A percentile compares a stretch with the other conserved stretches of the same genome.
phyloP scores from a whole-genome alignment of 1,140 invertebrate species.

The Microplitis mediator region DNA sequence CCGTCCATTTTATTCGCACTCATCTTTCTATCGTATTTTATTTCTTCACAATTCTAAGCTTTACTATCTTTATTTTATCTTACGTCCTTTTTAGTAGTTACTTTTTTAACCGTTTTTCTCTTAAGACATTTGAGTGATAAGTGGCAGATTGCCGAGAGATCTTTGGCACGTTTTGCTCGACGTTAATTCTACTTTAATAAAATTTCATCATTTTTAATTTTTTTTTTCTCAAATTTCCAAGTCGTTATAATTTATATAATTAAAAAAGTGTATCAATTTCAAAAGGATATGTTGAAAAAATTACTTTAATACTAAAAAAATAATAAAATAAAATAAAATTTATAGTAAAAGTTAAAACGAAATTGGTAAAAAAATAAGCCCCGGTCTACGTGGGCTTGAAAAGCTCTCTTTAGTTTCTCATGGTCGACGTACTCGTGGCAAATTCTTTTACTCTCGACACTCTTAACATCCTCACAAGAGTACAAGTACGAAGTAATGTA shows the following conservation, averaged over 20 bases:
- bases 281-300: background rate
- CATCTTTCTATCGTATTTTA: background rate
- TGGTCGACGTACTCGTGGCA: background rate
- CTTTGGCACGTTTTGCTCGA: background rate
- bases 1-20: constrained; percentile 8
- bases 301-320: background rate
- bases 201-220: background rate
- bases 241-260: too few species aligned
- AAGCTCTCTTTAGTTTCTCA: background rate
- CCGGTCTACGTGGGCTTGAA: background rate
- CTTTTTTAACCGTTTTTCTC: background rate
- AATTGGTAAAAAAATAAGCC: background rate
- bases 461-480: background rate
- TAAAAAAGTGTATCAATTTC: too few species aligned
- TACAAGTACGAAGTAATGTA: background rate
- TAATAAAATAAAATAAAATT: background rate
- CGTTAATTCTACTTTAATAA: background rate
- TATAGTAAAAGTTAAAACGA: background rate
- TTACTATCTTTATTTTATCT: background rate
- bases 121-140: background rate
- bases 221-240: background rate
- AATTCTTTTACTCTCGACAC: background rate
- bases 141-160: background rate
- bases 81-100: background rate
- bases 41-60: background rate